Evolutionary conservation across 2,797 vertebrate species (phyloP), one percentile per base, ranked within the genome.

Genomic region (Uromys caudimaculatus): DNA sequence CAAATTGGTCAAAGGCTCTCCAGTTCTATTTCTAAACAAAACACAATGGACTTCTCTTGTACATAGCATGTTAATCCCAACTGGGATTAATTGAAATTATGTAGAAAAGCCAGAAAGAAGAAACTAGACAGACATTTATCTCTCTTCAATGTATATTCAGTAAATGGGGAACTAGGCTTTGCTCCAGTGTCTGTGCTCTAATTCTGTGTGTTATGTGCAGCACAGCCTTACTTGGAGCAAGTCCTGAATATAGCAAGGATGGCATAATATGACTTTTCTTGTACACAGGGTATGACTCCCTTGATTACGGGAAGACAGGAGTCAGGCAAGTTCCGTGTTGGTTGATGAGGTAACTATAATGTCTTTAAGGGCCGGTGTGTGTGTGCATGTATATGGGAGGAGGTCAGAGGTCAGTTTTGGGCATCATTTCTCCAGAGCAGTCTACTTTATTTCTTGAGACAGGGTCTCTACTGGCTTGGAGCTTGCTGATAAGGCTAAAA

Each of bases 21-120:
- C n/a, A 81, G 21, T 60, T 92, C 32, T 81, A 89, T 90, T 92
- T 85, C 56, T 86, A 81, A 95, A 6, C 52, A 92, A 79, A 89
- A 89, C 67, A 69, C 4, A 24, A 3, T 93, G 38, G 71, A 58
- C 23, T 58, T 88, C 85, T 77, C 54, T 67, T 89, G 44, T 85
- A 54, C 29, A 78, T 11, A 79, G 76, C 85, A 67, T 62, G 75
- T 76, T 92, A 35, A 90, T 90, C 12, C 76, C 32, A 27, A 29
- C 24, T 90, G 19, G 44, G 13, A 83, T 83, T 90, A 23, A 12
- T 89, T 92, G 94, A 21, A 76, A 19, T 12, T 94, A 17, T 1
- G 16, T 5, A 90, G 76, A 90, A 94, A 89, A 89, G 60, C 7
- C 11, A 89, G 73, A 27, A 47, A 89, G 82, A 89, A 64, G 52